Evolutionary conservation across 2,797 vertebrate genomes (phyloP), one percentile per base, ranked within the genome.

Genomic region (Siniperca undulata): DNA sequence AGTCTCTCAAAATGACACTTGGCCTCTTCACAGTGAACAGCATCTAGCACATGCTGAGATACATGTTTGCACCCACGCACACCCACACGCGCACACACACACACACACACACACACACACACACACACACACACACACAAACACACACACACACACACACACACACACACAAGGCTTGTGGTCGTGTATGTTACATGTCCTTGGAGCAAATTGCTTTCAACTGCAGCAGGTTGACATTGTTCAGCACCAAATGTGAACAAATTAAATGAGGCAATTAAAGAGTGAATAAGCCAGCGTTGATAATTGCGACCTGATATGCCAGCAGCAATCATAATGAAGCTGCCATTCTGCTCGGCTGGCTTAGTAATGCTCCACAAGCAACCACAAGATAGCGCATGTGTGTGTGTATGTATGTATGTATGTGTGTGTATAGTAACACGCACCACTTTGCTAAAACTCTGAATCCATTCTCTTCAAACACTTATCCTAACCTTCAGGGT

Each of bases 211-310:
- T 95, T 81, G 76, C 88, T 95, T 94, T 95, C 92, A 94, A 93
- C 92, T 91, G 89, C 92, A 93, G 92, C 92, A 94, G 93, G 94
- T 95, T 95, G 93, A 95, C 94, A 94, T 94, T 95, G 93, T 95
- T 95, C 93, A 38, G 76, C 85, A 91, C 93, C 91, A 95, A 95
- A 96, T 95, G 94, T 93, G 95, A 95, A 95, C 96, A 96, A 95
- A 96, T 96, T 96, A 96, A 96, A 96, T 95, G 94, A 96, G 93
- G 95, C 93, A 96, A 96, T 96, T 95, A 96, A 95, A 95, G 93
- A 94, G 91, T 92, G 94, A 96, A 95, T 96, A 95, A 95, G 93
- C 92, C 91, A 74, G 91, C 89, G 90, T 94, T 94, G 93, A 95
- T 96, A 95, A 96, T 95, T 95, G 89, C 83, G 81, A 93, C 94